phyloP scores from a whole-genome alignment of 2,113 vertebrate species.

The Zosterops hypoxanthus region DNA sequence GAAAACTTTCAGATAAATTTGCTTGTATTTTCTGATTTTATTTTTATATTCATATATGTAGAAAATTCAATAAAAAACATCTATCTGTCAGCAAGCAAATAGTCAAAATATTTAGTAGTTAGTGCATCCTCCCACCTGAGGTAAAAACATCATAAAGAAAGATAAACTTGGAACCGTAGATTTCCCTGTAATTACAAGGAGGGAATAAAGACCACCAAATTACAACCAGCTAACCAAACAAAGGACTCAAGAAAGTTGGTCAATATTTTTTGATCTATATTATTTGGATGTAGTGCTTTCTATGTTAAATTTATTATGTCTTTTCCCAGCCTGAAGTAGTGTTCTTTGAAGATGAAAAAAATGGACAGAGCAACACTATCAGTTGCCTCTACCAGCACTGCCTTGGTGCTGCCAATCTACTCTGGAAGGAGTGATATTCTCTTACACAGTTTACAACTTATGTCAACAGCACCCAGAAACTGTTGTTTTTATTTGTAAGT shows the following conservation, averaged over 20 bases:
- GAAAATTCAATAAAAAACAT: not conserved
- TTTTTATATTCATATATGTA: not conserved
- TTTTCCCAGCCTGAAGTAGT: not conserved
- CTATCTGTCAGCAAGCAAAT: not conserved
- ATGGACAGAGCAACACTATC: not conserved
- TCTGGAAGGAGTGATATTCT: not conserved
- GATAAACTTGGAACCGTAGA: not conserved
- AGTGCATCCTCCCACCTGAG: not conserved
- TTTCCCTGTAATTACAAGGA: not conserved
- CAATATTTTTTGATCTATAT: not conserved
- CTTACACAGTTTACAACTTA: not conserved
- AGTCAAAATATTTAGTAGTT: not conserved
- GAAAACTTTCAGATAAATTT: not conserved
- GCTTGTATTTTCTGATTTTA: not conserved
- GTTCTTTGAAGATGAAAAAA: not conserved
- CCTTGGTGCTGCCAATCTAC: not conserved
- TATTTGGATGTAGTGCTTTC: not conserved
- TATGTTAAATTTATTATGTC: not conserved
- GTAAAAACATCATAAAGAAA: not conserved
- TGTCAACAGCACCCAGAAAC: not conserved
- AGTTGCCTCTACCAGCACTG: too few relatives aligned
- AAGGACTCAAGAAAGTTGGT: not conserved
- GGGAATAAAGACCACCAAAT: not conserved
- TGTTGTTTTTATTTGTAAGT: not conserved
- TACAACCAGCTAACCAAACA: not conserved